Conservation (phyloP, 1,140 invertebrate species). For the Hyposmocoma kahamanoa region DNA sequence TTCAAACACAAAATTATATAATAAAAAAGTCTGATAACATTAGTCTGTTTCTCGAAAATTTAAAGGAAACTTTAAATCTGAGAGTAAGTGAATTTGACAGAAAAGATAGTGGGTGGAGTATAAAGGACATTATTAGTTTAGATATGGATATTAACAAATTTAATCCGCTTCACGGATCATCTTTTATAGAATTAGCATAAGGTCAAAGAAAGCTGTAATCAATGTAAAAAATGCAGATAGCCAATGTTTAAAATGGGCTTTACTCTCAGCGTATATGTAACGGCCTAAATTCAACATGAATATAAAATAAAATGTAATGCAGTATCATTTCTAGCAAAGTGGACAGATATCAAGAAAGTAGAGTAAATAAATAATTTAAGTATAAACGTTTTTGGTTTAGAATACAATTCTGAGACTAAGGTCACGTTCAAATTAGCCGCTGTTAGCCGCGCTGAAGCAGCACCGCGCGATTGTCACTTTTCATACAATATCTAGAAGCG, state of each 20-base stretch:
- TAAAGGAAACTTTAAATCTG: slow-evolving; percentile 10
- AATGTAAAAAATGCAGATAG: slow-evolving; percentile 52
- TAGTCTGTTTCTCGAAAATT: slow-evolving; percentile 4
- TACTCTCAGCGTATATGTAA: slow-evolving; percentile 35
- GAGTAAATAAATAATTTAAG: slow-evolving; percentile 50
- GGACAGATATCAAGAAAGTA: slow-evolving; percentile 44
- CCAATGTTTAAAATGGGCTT: slow-evolving; percentile 43
- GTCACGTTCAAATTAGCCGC: too few relatives aligned
- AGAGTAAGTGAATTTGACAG: slow-evolving; percentile 19
- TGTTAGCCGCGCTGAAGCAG: too few relatives aligned
- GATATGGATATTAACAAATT: slow-evolving; percentile 32
- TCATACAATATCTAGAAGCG: too few relatives aligned
- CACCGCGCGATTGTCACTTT: too few relatives aligned
- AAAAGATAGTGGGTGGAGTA: slow-evolving; percentile 27
- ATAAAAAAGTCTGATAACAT: slow-evolving; percentile 13
- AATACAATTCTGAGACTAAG: slow-evolving; percentile 21
- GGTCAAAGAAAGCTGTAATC: slow-evolving; percentile 40
- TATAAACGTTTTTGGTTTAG: slow-evolving; percentile 32
- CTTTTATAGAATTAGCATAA: slow-evolving; percentile 41
- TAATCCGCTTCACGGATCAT: slow-evolving; percentile 33
- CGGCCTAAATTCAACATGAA: slow-evolving; percentile 33
- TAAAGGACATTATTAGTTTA: slow-evolving; percentile 12
- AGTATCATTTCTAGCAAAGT: slow-evolving; percentile 47
- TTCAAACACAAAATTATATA: slow-evolving; percentile 18
- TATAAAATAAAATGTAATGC: slow-evolving; percentile 42